Conservation (phyloP, 2,888 invertebrate species). For the Yponomeuta plumbellus region DNA sequence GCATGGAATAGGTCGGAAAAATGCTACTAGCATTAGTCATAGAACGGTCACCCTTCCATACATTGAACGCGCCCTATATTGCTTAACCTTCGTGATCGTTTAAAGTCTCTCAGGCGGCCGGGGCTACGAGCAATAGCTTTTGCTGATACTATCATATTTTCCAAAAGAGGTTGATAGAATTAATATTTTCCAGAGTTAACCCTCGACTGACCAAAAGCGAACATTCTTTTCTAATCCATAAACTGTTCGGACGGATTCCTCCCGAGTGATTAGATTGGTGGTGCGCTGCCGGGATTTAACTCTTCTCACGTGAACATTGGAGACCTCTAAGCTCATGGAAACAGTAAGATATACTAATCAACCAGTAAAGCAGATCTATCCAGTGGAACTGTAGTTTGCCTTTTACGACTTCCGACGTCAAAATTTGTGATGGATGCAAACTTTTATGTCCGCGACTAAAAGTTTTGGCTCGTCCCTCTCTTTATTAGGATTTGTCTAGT, state of each 20-base stretch:
- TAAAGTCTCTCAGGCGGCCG: too few species aligned
- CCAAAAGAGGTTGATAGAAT: too few species aligned
- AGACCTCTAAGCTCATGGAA: too few species aligned
- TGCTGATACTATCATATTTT: too few species aligned
- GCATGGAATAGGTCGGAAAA: too few species aligned
- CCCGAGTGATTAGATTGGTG: constrained; percentile 12
- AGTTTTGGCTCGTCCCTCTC: not conserved
- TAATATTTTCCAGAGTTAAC: not conserved
- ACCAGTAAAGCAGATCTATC: not conserved
- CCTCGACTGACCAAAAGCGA: not conserved
- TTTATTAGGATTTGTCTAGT: not conserved
- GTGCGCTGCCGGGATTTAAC: not conserved
- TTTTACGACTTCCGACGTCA: not conserved
- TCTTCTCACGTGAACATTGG: not conserved
- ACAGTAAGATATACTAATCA: too few species aligned
- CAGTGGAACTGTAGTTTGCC: not conserved
- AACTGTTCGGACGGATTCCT: constrained; percentile 6
- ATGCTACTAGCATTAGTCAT: too few species aligned
- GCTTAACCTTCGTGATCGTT: too few species aligned
- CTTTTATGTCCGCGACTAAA: not conserved
- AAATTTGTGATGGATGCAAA: not conserved
- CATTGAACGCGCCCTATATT: too few species aligned
- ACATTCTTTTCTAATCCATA: constrained; percentile 11
- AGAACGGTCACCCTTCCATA: too few species aligned
- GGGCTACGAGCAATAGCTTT: too few species aligned